Base-by-base conservation (phyloP, 2,888 invertebrate genomes). In the Microctonus brassicae region DNA sequence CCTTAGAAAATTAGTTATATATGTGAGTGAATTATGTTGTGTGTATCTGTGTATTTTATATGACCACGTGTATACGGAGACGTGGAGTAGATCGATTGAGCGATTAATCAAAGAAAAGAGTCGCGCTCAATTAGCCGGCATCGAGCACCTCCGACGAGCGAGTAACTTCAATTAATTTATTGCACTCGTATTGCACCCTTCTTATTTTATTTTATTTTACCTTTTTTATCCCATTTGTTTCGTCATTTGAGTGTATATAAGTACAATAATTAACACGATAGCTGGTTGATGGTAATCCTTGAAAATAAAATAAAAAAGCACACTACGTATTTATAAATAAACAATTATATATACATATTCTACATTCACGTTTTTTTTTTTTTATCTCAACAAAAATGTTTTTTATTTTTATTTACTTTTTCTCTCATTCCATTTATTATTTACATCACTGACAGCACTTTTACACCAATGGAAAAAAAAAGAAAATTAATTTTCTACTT, bases 121-220 rank as follows among this genome's bases (percentile, higher is more conserved):
- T 80, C 80, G 75, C 79, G 81, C 80, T 82, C 83, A 82, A 83
- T 83, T 83, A 83, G 80, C 78, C 78, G 76, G 77, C 75, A 79
- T 78, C 78, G 79, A 81, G 77, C 77, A 80, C 77, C 77, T 77
- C 77, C 74, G 72, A 74, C 74, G 76, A 72, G 73, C 62, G 72
- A 64, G 72, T 68, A 69, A 63, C 73, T 69, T 76, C 80, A 81
- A 84, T 84, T 83, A 83, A 84, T 84, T 76, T 81, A 78, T 78
- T 77, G 77, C 80, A 74, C 75, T 75, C 67, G 72, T 63, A 69
- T 69, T 73, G 76, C 72, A 76, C 74, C 73, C 72, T 58, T 61
- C 71, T n/a, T 47, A 4, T 61, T 72, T 42, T 20, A 33, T 57
- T 58, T 60, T 29, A 26, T 57, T 53, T 58, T 58, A 39, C 63